These are phyloP conservation scores for Eurystomus glaucurus DNA, from an alignment of 2,797 vertebrate genomes.

Conservation along the genomic window DNA sequence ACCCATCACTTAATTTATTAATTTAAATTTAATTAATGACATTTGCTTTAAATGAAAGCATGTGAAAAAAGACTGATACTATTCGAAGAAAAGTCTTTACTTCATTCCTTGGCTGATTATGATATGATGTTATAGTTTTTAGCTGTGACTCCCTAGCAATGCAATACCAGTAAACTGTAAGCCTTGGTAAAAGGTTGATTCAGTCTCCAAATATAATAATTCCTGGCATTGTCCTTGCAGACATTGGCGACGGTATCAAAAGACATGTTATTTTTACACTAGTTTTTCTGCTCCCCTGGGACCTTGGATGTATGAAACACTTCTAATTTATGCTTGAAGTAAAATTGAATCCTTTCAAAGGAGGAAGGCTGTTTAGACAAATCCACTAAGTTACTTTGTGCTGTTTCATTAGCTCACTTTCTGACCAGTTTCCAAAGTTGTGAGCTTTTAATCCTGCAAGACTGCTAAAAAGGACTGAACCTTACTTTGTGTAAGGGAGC, in stretches of 20 bases:
- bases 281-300: not conserved
- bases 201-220: not conserved
- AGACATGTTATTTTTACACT: conserved; percentile 14
- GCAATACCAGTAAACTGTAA: not conserved
- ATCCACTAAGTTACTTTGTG: not conserved
- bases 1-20: not conserved
- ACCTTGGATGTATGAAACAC: not conserved
- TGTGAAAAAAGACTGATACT: not conserved
- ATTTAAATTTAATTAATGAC: not conserved
- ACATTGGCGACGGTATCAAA: not conserved
- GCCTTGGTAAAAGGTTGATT: not conserved
- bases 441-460: conserved; percentile 43
- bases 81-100: not conserved
- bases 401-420: conserved; percentile 19
- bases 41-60: not conserved
- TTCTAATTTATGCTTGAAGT: conserved; percentile 3
- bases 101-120: not conserved
- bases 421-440: conserved; percentile 12
- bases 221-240: not conserved
- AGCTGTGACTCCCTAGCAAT: not conserved
- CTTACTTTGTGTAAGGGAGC: not conserved
- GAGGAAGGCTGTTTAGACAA: conserved; percentile 44
- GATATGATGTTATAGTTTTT: not conserved
- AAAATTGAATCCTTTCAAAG: conserved; percentile 59
- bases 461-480: not conserved